A percentile compares a stretch with the other conserved stretches of the same genome.
phyloP scores from a whole-genome alignment of 2,888 invertebrate species.

The Ennomos quercinarius region DNA sequence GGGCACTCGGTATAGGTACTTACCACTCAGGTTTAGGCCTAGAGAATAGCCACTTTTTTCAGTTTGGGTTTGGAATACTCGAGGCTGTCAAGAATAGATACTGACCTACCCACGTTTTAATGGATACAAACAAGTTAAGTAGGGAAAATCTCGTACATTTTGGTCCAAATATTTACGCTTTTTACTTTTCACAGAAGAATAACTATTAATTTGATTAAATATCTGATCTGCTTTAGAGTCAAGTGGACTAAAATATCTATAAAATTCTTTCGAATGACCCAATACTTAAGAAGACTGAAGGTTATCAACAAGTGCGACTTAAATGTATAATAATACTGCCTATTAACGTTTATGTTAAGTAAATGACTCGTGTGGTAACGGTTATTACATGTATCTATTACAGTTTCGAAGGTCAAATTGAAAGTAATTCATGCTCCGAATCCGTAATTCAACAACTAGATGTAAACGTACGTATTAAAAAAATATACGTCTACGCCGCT shows the following conservation, averaged over 20 bases:
- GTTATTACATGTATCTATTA: slow-evolving; percentile 21
- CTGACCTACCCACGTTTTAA: too few relatives aligned
- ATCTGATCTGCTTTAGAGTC: too few relatives aligned
- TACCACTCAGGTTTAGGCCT: not conserved
- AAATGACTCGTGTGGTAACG: slow-evolving; percentile 32
- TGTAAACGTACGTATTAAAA: too few relatives aligned
- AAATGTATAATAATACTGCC: not conserved
- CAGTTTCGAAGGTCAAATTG: slow-evolving; percentile 32
- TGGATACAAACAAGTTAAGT: too few relatives aligned
- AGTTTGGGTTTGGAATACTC: too few relatives aligned
- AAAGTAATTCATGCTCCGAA: slow-evolving; percentile 32
- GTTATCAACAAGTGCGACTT: slow-evolving; percentile 1
- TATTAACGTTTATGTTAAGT: slow-evolving; percentile 25
- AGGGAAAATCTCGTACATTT: too few relatives aligned
- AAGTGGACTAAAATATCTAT: too few relatives aligned
- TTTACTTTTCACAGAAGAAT: too few relatives aligned
- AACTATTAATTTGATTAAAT: too few relatives aligned
- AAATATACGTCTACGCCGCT: slow-evolving; percentile 20
- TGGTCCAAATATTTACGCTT: too few relatives aligned
- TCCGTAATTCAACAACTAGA: slow-evolving; percentile 29
- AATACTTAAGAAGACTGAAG: not conserved
- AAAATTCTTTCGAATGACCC: too few relatives aligned
- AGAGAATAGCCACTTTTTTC: not conserved
- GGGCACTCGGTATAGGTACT: not conserved
- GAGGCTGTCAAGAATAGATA: too few relatives aligned